These are phyloP conservation scores for Triplophysa tibetana DNA, from an alignment of 2,113 vertebrate genomes.

Conservation along the genomic window DNA sequence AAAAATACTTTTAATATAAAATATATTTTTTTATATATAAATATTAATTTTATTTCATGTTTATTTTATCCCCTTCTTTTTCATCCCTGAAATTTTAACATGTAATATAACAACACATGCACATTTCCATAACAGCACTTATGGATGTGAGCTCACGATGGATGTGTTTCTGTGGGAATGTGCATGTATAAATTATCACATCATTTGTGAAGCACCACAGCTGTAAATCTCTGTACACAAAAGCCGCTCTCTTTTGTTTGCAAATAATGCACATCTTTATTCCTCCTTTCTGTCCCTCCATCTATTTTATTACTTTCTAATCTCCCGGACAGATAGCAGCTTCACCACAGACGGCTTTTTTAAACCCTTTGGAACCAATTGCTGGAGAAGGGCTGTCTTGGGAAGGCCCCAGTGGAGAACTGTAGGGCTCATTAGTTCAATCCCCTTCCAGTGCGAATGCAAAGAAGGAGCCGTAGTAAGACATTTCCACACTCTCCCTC, in stretches of 20 bases:
- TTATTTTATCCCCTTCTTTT: too few relatives aligned
- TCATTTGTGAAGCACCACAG: background rate
- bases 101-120: background rate
- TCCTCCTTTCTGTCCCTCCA: conserved; percentile 61
- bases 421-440: conserved; percentile 82
- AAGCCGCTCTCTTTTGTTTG: conserved; percentile 57
- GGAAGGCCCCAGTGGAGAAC: conserved; percentile 75
- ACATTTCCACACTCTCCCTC: conserved; percentile 59
- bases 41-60: too few relatives aligned
- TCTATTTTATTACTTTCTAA: conserved; percentile 76
- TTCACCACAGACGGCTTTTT: conserved; percentile 69
- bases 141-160: background rate
- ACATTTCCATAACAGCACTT: background rate
- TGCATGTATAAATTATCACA: background rate
- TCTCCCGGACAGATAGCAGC: conserved; percentile 71
- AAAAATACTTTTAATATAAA: too few relatives aligned
- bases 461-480: conserved; percentile 70
- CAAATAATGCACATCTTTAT: conserved; percentile 64
- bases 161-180: background rate
- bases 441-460: conserved; percentile 77
- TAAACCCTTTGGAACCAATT: conserved; percentile 84
- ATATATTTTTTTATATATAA: too few relatives aligned
- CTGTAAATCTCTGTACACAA: conserved; percentile 27
- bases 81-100: too few relatives aligned
- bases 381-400: conserved; percentile 78